Evolutionary conservation across 1,140 invertebrate genomes (phyloP).

Genomic region (Lamellibrachia luymesi): DNA sequence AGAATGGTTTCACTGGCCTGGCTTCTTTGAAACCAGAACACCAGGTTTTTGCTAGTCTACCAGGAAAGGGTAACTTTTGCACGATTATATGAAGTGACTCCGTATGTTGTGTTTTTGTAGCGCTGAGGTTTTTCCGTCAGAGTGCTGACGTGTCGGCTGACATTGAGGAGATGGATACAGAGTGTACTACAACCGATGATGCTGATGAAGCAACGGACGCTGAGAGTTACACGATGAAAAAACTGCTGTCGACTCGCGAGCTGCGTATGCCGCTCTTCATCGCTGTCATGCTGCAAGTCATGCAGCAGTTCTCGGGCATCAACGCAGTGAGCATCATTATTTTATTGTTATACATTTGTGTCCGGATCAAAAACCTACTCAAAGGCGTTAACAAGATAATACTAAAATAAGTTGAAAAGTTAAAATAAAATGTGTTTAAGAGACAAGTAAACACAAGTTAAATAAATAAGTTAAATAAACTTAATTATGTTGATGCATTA

Average conservation of each 20-base stretch:
- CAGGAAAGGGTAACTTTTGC: too few species aligned
- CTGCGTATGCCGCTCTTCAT: slow-evolving; percentile 79
- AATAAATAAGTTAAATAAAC: too few species aligned
- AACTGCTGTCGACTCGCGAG: slow-evolving; percentile 52
- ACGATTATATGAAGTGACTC: neutral
- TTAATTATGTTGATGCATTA: too few species aligned
- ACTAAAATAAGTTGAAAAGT: too few species aligned
- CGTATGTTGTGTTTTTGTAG: neutral
- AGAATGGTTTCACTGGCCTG: neutral
- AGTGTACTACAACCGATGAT: neutral
- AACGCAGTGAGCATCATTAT: slow-evolving; percentile 70
- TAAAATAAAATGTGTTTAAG: too few species aligned
- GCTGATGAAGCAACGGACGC: neutral
- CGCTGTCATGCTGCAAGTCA: slow-evolving; percentile 79
- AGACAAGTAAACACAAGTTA: too few species aligned
- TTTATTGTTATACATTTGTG: too few species aligned
- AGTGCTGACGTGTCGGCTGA: slow-evolving; percentile 19
- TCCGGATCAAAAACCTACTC: too few species aligned
- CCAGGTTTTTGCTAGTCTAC: too few species aligned
- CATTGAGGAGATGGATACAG: slow-evolving; percentile 29
- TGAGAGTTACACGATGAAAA: slow-evolving; percentile 27
- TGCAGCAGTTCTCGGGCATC: slow-evolving; percentile 87
- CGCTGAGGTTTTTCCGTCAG: slow-evolving; percentile 21
- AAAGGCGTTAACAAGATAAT: too few species aligned
- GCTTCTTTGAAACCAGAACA: neutral